A percentile compares a stretch with the other conserved stretches of the same genome.
Evolutionary conservation across 2,888 invertebrate genomes (phyloP).

Genomic region (Stomorhina lunata): DNA sequence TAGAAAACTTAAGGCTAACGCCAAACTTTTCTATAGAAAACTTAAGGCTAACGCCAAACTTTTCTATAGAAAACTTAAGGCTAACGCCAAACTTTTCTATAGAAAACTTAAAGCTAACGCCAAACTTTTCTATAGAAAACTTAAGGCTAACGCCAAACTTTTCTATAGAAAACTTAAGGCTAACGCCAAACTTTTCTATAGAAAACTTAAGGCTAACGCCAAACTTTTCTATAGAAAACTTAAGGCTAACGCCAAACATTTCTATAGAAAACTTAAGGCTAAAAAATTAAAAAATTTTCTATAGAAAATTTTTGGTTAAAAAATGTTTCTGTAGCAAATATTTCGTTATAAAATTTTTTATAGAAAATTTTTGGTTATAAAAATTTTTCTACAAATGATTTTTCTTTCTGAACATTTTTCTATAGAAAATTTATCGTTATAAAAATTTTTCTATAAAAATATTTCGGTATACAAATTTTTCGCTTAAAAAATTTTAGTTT

Average conservation of each 20-base stretch:
- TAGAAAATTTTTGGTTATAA: too few relatives aligned
- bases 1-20: too few relatives aligned
- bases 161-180: neutral
- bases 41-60: neutral
- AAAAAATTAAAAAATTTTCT: neutral
- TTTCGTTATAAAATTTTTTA: too few relatives aligned
- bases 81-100: neutral
- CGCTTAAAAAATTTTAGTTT: too few relatives aligned
- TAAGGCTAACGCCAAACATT: neutral
- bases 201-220: too few relatives aligned
- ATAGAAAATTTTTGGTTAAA: neutral
- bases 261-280: neutral
- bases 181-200: neutral
- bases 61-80: neutral
- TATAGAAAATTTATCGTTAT: too few relatives aligned
- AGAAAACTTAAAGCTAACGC: neutral
- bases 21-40: too few relatives aligned
- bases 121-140: neutral
- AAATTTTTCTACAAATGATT: too few relatives aligned
- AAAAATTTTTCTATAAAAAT: too few relatives aligned
- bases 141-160: neutral
- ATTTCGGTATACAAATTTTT: too few relatives aligned
- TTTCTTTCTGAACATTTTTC: too few relatives aligned
- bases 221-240: neutral
- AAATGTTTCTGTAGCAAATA: neutral